Conservation (phyloP, 2,888 invertebrate genomes). For the Drosophila mulleri region DNA sequence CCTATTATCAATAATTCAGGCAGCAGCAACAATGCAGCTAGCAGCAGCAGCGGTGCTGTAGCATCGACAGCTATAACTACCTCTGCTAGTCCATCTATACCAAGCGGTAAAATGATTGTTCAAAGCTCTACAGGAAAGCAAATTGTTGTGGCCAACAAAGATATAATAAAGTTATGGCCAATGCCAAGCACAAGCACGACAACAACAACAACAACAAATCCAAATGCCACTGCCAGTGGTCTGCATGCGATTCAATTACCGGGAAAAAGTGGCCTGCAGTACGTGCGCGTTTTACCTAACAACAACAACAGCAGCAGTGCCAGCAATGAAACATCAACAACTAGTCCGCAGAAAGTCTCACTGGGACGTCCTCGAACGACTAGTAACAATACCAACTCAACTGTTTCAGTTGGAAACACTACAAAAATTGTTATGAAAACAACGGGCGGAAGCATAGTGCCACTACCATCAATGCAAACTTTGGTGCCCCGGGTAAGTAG, state of each 20-base stretch:
- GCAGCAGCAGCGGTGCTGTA: slow-evolving; percentile 13
- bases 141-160: slow-evolving; percentile 81
- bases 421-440: slow-evolving; percentile 77
- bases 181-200: slow-evolving; percentile 48
- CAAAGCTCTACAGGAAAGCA: slow-evolving; percentile 79
- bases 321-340: slow-evolving; percentile 9
- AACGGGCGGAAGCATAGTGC: slow-evolving; percentile 73
- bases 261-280: slow-evolving; percentile 86
- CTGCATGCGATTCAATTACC: slow-evolving; percentile 83
- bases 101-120: slow-evolving; percentile 72
- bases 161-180: slow-evolving; percentile 82
- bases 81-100: slow-evolving; percentile 19
- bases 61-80: slow-evolving; percentile 8
- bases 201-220: slow-evolving; percentile 21
- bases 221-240: slow-evolving; percentile 38
- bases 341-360: slow-evolving; percentile 71
- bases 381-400: slow-evolving; percentile 24
- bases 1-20: slow-evolving; percentile 33
- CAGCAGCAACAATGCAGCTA: neutral
- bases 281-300: slow-evolving; percentile 88
- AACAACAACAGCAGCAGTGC: slow-evolving; percentile 39
- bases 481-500: slow-evolving; percentile 59
- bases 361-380: slow-evolving; percentile 65
- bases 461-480: slow-evolving; percentile 69
- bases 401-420: slow-evolving; percentile 42